A percentile compares a stretch with the other conserved stretches of the same genome.
Evolutionary conservation across 2,113 vertebrate genomes (phyloP).

Genomic region (Lamprologus ornatipinnis): DNA sequence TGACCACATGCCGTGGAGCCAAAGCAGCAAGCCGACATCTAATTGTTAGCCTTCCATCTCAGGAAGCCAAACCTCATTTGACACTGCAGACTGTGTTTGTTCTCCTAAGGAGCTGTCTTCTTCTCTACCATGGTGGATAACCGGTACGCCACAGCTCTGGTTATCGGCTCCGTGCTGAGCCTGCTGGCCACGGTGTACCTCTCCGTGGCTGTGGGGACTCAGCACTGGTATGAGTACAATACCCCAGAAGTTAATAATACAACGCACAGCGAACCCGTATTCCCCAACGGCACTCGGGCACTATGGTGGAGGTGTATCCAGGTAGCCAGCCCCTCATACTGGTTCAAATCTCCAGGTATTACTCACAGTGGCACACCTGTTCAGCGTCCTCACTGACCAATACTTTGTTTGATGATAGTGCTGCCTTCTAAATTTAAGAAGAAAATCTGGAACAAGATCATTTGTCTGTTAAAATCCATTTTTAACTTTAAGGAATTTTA

Average conservation of each 20-base stretch:
- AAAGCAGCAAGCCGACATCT: neutral
- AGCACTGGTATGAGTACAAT: conserved; percentile 92
- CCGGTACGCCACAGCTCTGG: conserved; percentile 91
- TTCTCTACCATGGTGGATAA: conserved; percentile 83
- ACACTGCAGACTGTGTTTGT: neutral
- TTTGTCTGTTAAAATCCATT: neutral
- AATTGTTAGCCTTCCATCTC: neutral
- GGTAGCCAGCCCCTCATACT: conserved; percentile 61
- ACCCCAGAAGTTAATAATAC: conserved; percentile 78
- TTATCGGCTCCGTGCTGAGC: conserved; percentile 93
- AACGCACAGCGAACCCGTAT: conserved; percentile 74
- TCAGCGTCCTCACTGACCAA: neutral
- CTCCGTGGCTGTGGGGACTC: conserved; percentile 88
- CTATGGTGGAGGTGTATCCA: conserved; percentile 90
- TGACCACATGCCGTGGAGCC: neutral
- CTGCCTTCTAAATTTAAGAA: neutral
- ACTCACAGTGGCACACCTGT: neutral
- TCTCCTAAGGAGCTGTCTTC: neutral
- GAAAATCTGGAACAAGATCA: neutral
- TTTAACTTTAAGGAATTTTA: neutral
- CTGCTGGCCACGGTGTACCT: conserved; percentile 93
- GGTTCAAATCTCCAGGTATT: conserved; percentile 79
- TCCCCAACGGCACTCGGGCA: conserved; percentile 82
- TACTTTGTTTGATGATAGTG: neutral
- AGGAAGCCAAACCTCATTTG: neutral